Conservation (phyloP, 2,113 vertebrate species). For the Microtus richardsoni region DNA sequence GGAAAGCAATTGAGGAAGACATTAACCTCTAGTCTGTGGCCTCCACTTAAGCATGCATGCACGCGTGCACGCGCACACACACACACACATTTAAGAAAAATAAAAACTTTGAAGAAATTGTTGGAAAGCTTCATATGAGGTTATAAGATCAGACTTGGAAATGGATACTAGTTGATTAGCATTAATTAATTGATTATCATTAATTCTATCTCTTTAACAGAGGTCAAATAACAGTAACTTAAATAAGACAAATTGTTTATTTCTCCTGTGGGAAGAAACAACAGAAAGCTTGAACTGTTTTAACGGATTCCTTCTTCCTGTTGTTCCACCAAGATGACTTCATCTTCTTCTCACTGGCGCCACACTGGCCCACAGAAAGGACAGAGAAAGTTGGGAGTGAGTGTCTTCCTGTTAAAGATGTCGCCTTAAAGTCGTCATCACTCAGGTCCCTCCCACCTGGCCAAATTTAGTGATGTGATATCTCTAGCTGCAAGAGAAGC, state of each 20-base stretch:
- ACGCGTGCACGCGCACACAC: too few relatives aligned
- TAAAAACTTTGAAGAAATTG: neutral
- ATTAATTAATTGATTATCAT: neutral
- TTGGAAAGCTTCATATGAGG: neutral
- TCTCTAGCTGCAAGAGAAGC: too few relatives aligned
- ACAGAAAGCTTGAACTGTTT: neutral
- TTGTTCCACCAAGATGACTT: neutral
- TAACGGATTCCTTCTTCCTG: neutral
- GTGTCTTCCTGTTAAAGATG: neutral
- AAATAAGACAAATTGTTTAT: neutral
- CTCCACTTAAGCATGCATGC: neutral
- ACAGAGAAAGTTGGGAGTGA: neutral
- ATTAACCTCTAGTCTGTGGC: neutral
- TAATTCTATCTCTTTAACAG: neutral
- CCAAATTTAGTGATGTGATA: neutral
- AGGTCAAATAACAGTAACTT: neutral
- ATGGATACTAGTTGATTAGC: neutral
- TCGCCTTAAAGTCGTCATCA: neutral
- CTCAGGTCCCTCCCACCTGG: neutral
- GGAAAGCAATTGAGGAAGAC: neutral
- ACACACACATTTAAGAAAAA: neutral
- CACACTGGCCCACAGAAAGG: neutral
- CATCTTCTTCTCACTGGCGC: neutral
- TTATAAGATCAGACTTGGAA: neutral
- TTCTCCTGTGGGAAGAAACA: neutral